A percentile compares a stretch with the other conserved stretches of the same genome.
Conservation (phyloP, 2,113 vertebrate genomes). For the Pollimyrus isidori region DNA sequence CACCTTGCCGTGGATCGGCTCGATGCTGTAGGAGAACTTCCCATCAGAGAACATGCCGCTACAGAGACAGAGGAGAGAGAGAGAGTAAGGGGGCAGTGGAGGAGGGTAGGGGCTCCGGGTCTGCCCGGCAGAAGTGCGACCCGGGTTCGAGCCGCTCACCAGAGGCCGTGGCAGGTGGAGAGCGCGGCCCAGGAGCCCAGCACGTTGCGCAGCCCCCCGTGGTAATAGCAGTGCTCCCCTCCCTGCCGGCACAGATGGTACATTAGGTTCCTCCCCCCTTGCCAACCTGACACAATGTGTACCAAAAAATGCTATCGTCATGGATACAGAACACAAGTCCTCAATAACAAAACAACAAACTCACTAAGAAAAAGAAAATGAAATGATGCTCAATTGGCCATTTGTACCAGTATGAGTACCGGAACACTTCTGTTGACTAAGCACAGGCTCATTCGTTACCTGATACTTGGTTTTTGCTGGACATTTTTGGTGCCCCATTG, state of each 20-base stretch:
- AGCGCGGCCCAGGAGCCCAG: constrained; percentile 74
- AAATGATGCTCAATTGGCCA: background rate
- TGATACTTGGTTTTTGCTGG: background rate
- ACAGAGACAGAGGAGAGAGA: constrained; percentile 19
- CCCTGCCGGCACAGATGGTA: constrained; percentile 56
- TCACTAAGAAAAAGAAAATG: background rate
- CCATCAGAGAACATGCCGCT: constrained; percentile 89
- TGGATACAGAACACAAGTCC: constrained; percentile 5
- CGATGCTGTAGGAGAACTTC: constrained; percentile 71
- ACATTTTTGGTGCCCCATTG: background rate
- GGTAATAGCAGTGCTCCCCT: constrained; percentile 93
- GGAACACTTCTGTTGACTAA: background rate
- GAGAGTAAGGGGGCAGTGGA: background rate
- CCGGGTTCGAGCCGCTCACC: constrained; percentile 52
- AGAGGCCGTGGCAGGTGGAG: constrained; percentile 83
- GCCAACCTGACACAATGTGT: constrained; percentile 19
- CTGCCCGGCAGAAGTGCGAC: background rate
- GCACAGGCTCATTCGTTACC: background rate
- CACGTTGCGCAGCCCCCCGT: constrained; percentile 70
- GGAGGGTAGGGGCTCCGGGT: background rate
- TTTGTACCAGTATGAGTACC: background rate
- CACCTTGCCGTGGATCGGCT: constrained; percentile 64
- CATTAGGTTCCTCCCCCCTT: background rate
- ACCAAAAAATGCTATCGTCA: constrained; percentile 6
- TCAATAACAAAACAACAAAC: background rate